Base-by-base conservation (phyloP, 1,140 invertebrate species). In the Nephila pilipes region DNA sequence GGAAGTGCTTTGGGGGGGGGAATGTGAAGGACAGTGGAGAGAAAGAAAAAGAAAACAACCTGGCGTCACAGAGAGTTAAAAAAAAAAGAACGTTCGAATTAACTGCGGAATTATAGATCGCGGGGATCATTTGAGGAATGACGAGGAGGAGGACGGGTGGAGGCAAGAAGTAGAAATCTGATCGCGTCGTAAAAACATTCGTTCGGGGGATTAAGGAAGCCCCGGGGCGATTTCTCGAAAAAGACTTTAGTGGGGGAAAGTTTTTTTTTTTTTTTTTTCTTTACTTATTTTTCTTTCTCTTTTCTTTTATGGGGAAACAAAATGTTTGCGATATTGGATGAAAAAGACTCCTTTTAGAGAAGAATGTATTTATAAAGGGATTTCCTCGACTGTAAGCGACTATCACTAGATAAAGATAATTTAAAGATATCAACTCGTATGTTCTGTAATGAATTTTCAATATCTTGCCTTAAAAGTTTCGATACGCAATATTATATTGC, bases 101-200 rank as follows among this genome's bases (percentile, higher is more conserved):
- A 83, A 83, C 20, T 46, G 46, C 36, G 16, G 46, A 83, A 83
- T 83, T 83, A 83, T 83, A 83, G 36, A 83, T 83, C 80, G 36
- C 46, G 80, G n/a, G 20, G 18, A 83, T 83, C 80, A 83, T 83
- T 83, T 55, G 80, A 83, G 46, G 38, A 83, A 83, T n/a, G 46
- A 55, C n/a, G 22, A 38, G 80, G 14, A 6, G 60, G 60, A 10
- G 22, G 58, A 60, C 1, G 58, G 22, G n/a, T 63, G 12, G 75
- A 36, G 18, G n/a, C 69, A 18, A 36, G 25, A 32, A 79, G 16
- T 29, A 29, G 29, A 36, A 22, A 65, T 65, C 60, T 65, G 60
- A 79, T 79, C 29, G 75, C 36, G n/a, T 32, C 75, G 60, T 63
- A 63, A 63, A 63, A 63, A 63, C 22, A 63, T 63, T 63, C 22